Evolutionary conservation across 1,140 invertebrate genomes (phyloP).

Genomic region (Macrosteles quadrilineatus): DNA sequence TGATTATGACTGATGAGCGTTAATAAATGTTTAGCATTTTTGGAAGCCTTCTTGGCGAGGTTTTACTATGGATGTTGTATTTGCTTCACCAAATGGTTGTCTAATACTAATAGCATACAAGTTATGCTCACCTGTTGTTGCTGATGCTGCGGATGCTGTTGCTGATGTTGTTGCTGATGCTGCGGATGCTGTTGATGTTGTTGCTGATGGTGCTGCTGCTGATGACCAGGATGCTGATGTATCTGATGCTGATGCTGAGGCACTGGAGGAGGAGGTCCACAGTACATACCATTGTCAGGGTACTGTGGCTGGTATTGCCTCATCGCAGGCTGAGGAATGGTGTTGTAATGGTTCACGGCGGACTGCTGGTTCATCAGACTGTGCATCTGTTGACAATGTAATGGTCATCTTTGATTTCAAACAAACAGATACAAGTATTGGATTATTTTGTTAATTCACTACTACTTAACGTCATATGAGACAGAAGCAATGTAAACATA

Average conservation of each 20-base stretch:
- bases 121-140: too few species aligned
- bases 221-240: constrained; percentile 16
- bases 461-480: background rate
- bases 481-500: too few species aligned
- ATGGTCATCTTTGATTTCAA: background rate
- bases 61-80: too few species aligned
- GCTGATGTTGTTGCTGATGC: too few species aligned
- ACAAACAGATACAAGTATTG: background rate
- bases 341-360: constrained; percentile 14
- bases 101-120: too few species aligned
- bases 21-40: too few species aligned
- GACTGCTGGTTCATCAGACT: constrained; percentile 27
- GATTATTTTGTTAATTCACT: background rate
- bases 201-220: constrained; percentile 57
- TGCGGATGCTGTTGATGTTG: too few species aligned
- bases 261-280: background rate
- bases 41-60: too few species aligned
- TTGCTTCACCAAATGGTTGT: too few species aligned
- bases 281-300: background rate
- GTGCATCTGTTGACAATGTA: constrained; percentile 35
- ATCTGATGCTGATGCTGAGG: background rate
- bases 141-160: too few species aligned
- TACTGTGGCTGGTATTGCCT: constrained; percentile 18
- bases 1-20: constrained; percentile 14
- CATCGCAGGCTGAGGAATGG: constrained; percentile 22